Evolutionary conservation across 2,888 invertebrate genomes (phyloP).

Genomic region (Ferrisia virgata): DNA sequence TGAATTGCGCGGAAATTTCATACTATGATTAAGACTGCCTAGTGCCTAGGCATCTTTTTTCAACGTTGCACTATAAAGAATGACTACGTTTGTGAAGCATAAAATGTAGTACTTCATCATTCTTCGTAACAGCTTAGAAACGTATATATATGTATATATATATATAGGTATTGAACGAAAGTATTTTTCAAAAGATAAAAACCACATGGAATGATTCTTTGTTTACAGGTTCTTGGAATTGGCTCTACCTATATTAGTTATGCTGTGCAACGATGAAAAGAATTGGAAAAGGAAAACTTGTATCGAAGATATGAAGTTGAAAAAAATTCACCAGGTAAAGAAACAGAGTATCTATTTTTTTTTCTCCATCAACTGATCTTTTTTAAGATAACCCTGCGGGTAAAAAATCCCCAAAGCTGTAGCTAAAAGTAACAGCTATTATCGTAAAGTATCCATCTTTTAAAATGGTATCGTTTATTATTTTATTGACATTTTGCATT

Average conservation of each 20-base stretch:
- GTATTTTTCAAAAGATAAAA: constrained; percentile 1
- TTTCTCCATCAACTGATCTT: neutral
- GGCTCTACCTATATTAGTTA: neutral
- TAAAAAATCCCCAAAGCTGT: neutral
- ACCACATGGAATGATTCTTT: neutral
- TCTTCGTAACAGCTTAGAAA: neutral
- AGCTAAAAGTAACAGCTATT: neutral
- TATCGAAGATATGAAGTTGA: neutral
- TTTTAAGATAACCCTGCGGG: neutral
- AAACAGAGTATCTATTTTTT: too few species aligned
- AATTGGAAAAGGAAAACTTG: neutral
- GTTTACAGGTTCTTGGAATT: neutral
- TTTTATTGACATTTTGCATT: neutral
- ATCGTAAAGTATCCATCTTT: neutral
- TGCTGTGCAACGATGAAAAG: neutral
- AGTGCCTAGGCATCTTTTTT: neutral
- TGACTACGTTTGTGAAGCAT: neutral
- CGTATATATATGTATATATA: neutral
- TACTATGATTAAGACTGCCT: neutral
- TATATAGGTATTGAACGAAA: neutral
- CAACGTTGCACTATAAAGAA: neutral
- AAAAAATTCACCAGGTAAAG: neutral
- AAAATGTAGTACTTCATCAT: constrained; percentile 14
- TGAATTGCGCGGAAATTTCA: constrained; percentile 5
- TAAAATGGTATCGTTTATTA: neutral